phyloP scores from a whole-genome alignment of 37 sponge, comb jelly and placozoan species.

The Dysidea cf. avara region DNA sequence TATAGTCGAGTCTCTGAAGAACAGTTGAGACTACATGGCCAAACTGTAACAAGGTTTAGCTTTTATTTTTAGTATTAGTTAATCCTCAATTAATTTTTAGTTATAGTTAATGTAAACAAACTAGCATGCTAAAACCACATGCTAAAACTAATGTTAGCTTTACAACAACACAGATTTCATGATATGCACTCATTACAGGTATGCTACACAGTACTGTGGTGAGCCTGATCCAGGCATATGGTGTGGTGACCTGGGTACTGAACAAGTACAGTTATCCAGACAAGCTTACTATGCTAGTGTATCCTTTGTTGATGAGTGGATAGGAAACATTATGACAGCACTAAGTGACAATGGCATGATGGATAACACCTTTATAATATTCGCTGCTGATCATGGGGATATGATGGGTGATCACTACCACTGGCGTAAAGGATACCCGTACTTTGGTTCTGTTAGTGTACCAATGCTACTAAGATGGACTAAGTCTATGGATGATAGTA shows the following conservation, averaged over 20 bases:
- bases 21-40: too few species aligned
- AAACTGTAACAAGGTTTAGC: too few species aligned
- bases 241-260: conserved; percentile 56
- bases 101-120: too few species aligned
- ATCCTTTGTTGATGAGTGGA: conserved; percentile 75
- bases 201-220: conserved; percentile 32
- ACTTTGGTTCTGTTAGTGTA: conserved; percentile 52
- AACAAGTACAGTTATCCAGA: conserved; percentile 28
- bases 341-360: conserved; percentile 25
- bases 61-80: too few species aligned
- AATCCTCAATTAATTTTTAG: too few species aligned
- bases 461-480: conserved; percentile 68
- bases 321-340: conserved; percentile 45
- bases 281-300: conserved; percentile 68
- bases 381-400: conserved; percentile 79
- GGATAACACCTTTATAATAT: conserved; percentile 53
- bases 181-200: too few species aligned
- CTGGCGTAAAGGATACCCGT: conserved; percentile 60
- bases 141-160: too few species aligned
- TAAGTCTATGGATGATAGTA: conserved; percentile 18
- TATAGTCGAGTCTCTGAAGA: too few species aligned
- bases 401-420: conserved; percentile 81
- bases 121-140: too few species aligned
- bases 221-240: conserved; percentile 43
- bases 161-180: too few species aligned